Base-by-base conservation (phyloP, 2,888 invertebrate genomes). In the Microctonus hyperodae region DNA sequence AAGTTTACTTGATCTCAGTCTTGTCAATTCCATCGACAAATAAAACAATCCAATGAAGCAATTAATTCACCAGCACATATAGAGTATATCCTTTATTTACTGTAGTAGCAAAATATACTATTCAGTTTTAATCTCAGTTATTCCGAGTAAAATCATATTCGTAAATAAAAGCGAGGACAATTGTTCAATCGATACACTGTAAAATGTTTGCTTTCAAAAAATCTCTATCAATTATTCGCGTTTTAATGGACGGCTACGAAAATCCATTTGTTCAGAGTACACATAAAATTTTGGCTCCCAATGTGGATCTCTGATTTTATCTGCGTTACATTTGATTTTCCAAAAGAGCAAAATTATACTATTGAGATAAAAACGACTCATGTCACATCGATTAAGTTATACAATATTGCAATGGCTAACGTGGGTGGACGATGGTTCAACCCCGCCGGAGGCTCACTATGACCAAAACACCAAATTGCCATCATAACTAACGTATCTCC, bases 401-500 rank as follows among this genome's bases (percentile, higher is more conserved):
- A 60, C 66, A 23, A n/a, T 73, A 69, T 68, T 64, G 70, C 64
- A 44, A 44, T 65, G 48, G 62, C 23, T 40, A 31, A 63, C 37
- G 51, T 60, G 64, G 33, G 50, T 33, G 60, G 44, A 35, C 51
- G 20, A 51, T 57, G 57, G 48, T 44, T 44, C 44, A 44, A 44
- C 16, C 44, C 7, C 55, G 50, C 33, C 50, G 60, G 63, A 48
- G 37, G 44, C 62, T 61, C 61, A 55, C 55, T 69, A 56, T 53
- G 59, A 60, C 50, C 65, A 67, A 70, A 70, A 67, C 72, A 72
- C 72, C 69, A 67, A 67, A 73, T 72, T 69, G 70, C 69, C 69
- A 68, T 69, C 67, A 71, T 72, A 73, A 72, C 70, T 72, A 69
- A 70, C 67, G 56, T 44, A 53, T 35, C 57, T 50, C 53, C 67